Base-by-base conservation (phyloP, 1,140 invertebrate species). In the Drosophila varians region DNA sequence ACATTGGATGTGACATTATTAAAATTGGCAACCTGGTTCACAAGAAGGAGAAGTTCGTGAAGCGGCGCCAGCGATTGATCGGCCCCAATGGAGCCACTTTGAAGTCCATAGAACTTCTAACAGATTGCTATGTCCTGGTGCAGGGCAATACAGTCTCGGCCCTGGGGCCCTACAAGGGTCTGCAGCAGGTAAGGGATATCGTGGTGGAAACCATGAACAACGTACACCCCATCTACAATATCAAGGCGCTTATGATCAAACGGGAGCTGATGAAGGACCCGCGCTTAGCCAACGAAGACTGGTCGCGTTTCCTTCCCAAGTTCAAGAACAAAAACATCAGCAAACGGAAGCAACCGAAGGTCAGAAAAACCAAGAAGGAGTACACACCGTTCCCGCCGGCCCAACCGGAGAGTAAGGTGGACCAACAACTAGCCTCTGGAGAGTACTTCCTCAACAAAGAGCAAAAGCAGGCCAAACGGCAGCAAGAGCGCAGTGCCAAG, bases 211-310 rank as follows among this genome's bases (percentile, higher is more conserved):
- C 97, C 2, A 99, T 99, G 98, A 98, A 98, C 87, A 99, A 99
- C 91, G 95, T 99, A 61, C 99, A 99, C 93, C 99, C 99, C n/a
- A 98, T 99, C 90, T 99, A 99, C 90, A 99, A 99, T 87, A 98
- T 99, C 0, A 99, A 99, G 92, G 95, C 96, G 12, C 91, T 99
- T 8, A 99, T 99, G 98, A 99, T 99, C 43, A 99, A 99, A 91
- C 93, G 95, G 80, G 98, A 99, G 92, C 92, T 99, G 18, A 95
- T 96, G 58, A 99, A 97, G 91, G 97, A 99, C 93, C 95, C 96
- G 0, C 95, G 95, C 78, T 89, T 99, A 18, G 97, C 95, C 91
- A 95, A 98, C 93, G 97, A 99, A 92, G 98, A 96, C 90, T 99
- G 99, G 99, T 97, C 98, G 31, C 93, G 98, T 62, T 99, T 99